These are phyloP conservation scores for Coilia nasus DNA, from an alignment of 2,797 vertebrate species.

Conservation along the genomic window DNA sequence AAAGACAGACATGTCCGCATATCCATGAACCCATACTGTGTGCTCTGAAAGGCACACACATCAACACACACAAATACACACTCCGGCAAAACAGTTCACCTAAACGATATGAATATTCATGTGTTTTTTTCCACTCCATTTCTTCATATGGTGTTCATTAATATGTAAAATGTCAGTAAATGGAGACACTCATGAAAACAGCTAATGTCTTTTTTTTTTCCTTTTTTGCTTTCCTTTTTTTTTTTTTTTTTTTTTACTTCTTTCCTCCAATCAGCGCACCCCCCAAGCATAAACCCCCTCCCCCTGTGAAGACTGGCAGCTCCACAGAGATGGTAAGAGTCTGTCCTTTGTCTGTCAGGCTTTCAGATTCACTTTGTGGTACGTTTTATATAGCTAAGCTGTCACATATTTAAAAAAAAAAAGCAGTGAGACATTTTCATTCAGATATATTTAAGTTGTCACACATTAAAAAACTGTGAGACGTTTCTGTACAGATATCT, in stretches of 20 bases:
- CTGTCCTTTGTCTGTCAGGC: background rate
- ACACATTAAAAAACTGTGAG: background rate
- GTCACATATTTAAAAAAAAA: background rate
- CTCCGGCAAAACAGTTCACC: background rate
- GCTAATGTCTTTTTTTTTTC: background rate
- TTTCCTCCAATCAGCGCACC: constrained; percentile 70
- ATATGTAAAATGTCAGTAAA: constrained; percentile 4
- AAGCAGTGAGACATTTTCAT: no score
- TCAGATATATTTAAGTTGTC: background rate
- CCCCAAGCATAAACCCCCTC: constrained; percentile 78
- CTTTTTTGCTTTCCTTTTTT: background rate
- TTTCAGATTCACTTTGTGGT: background rate
- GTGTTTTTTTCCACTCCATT: background rate
- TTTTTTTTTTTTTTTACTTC: background rate
- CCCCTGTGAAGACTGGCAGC: constrained; percentile 71
- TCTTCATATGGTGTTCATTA: background rate
- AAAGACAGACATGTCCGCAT: background rate
- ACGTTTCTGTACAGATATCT: background rate
- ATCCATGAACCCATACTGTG: background rate
- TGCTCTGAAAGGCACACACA: background rate
- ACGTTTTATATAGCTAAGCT: background rate
- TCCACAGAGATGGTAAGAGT: constrained; percentile 78
- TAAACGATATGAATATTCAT: constrained; percentile 4
- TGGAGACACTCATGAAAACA: background rate
- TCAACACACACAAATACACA: background rate